Percentiles rank a stretch among this genome's conserved stretches.
Evolutionary conservation across 23 tunicate species (phyloP).

Genomic region (Ciona savignyi): DNA sequence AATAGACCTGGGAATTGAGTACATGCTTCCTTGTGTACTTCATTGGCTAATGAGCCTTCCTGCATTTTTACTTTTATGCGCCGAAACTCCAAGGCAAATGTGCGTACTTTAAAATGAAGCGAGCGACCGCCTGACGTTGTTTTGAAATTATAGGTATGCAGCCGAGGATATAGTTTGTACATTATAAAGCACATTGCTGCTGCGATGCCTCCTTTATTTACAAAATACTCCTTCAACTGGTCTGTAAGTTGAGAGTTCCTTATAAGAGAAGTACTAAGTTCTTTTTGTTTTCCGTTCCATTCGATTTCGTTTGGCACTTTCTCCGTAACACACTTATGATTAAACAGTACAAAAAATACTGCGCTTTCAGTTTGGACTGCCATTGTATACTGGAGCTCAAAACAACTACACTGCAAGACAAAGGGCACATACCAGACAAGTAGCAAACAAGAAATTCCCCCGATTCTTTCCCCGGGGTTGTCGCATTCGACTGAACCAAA

Average conservation of each 20-base stretch:
- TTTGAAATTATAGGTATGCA: neutral
- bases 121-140: neutral
- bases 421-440: neutral
- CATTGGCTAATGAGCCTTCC: neutral
- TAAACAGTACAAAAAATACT: neutral
- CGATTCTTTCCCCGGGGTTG: neutral
- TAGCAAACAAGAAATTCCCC: neutral
- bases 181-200: neutral
- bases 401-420: neutral
- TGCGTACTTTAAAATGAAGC: neutral
- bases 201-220: neutral
- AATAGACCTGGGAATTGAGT: neutral
- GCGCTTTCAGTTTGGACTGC: neutral
- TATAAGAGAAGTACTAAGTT: neutral
- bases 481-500: neutral
- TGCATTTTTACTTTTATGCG: neutral
- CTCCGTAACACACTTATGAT: neutral
- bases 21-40: neutral
- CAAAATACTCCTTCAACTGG: neutral
- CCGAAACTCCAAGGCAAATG: neutral
- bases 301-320: neutral
- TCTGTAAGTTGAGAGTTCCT: neutral
- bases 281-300: neutral
- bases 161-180: neutral
- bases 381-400: neutral